Conservation (phyloP, 2,113 vertebrate genomes). For the Neolamprologus ventralis region DNA sequence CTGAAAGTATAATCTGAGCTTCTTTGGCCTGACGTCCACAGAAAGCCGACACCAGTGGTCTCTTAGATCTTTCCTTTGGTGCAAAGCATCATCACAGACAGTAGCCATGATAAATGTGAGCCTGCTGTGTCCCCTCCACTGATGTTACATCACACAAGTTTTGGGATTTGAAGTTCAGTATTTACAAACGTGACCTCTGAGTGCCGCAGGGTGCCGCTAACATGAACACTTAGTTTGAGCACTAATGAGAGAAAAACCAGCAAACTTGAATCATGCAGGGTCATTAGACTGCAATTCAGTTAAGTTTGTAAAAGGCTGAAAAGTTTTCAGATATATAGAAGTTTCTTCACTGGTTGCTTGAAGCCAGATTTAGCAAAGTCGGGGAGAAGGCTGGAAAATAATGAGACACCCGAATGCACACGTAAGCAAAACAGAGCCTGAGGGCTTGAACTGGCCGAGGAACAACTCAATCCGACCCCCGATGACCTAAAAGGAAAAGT, state of each 20-base stretch:
- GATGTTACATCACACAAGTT: background rate
- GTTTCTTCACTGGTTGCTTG: background rate
- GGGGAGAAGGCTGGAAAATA: background rate
- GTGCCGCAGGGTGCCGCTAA: background rate
- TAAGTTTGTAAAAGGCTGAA: background rate
- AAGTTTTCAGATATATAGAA: background rate
- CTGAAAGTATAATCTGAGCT: background rate
- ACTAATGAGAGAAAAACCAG: background rate
- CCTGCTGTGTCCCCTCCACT: background rate
- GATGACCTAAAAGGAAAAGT: background rate
- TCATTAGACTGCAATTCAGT: background rate
- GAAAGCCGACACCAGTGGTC: background rate
- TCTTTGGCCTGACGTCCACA: background rate
- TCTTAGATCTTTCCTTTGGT: background rate
- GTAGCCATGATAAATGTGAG: background rate
- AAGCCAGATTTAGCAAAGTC: background rate
- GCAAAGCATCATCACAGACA: background rate
- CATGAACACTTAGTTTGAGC: background rate
- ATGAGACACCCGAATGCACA: background rate
- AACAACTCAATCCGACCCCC: rapidly evolving
- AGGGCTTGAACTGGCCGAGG: background rate
- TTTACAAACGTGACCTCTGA: background rate
- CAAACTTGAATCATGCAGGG: background rate
- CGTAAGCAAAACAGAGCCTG: background rate
- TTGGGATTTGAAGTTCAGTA: background rate